A percentile compares a stretch with the other conserved stretches of the same genome.
phyloP scores from a whole-genome alignment of 2,113 vertebrate genomes.

The Telmatochromis sp. region DNA sequence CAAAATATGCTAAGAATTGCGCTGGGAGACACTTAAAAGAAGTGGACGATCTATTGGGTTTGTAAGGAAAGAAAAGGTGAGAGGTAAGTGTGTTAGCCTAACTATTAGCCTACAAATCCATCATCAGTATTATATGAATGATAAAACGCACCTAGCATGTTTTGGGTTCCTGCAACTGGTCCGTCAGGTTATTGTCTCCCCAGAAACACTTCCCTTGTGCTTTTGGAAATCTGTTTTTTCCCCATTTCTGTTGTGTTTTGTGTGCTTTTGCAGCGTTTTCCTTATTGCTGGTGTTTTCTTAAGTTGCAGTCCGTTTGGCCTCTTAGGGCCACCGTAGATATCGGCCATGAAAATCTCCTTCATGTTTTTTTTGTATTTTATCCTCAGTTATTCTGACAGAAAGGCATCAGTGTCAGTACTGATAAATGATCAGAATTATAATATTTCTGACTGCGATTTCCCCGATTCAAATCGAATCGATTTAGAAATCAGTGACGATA shows the following conservation, averaged over 20 bases:
- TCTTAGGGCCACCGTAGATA: rapidly evolving
- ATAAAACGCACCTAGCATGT: not conserved
- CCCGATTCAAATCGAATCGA: not conserved
- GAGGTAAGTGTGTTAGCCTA: not conserved
- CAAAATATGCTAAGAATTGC: not conserved
- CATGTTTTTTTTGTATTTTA: not conserved
- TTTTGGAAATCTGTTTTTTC: not conserved
- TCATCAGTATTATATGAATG: not conserved
- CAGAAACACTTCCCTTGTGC: not conserved
- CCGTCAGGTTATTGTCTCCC: not conserved
- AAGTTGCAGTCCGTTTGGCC: not conserved
- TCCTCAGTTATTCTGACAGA: not conserved
- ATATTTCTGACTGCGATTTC: not conserved
- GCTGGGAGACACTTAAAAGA: not conserved
- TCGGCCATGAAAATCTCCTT: rapidly evolving
- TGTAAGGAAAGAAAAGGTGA: not conserved
- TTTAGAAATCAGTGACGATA: not conserved
- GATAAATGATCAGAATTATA: not conserved
- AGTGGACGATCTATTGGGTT: rapidly evolving
- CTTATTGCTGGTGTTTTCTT: not conserved
- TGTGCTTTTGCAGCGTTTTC: not conserved
- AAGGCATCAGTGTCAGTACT: not conserved
- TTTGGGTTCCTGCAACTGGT: not conserved
- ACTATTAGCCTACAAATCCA: rapidly evolving
- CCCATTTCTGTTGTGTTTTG: not conserved